Conservation (phyloP, 2,797 vertebrate species). For the Pteronotus mesoamericanus region DNA sequence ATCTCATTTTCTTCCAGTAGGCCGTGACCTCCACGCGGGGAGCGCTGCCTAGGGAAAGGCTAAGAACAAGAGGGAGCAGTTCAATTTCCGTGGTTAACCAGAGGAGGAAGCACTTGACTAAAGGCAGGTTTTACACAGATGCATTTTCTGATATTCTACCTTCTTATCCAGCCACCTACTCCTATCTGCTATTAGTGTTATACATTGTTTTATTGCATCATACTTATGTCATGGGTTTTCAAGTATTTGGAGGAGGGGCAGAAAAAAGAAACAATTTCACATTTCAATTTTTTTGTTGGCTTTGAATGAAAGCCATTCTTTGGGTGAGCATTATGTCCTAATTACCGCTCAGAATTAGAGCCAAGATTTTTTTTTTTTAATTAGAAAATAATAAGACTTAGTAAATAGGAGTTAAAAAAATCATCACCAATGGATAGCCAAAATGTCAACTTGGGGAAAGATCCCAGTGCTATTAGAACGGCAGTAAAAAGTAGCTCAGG, state of each 20-base stretch:
- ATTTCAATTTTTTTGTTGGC: not conserved
- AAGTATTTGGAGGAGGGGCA: not conserved
- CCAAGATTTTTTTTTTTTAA: not conserved
- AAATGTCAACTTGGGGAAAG: not conserved
- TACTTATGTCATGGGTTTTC: not conserved
- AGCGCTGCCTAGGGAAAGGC: not conserved
- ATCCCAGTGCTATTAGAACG: not conserved
- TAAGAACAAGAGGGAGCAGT: not conserved
- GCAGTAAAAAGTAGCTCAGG: not conserved
- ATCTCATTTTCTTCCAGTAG: constrained; percentile 38
- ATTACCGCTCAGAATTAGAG: not conserved
- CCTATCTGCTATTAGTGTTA: not conserved
- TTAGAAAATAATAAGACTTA: not conserved
- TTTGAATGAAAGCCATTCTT: not conserved
- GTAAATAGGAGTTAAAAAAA: not conserved
- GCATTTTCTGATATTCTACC: not conserved
- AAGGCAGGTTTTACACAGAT: not conserved
- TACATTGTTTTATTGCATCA: not conserved
- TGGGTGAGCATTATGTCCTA: not conserved
- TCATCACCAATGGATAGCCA: not conserved
- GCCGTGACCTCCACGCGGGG: not conserved
- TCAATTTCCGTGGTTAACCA: not conserved
- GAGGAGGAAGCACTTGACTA: not conserved
- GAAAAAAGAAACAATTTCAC: not conserved
- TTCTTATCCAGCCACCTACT: not conserved